Evolutionary conservation across 2,113 vertebrate species (phyloP).

Genomic region (Passer domesticus): DNA sequence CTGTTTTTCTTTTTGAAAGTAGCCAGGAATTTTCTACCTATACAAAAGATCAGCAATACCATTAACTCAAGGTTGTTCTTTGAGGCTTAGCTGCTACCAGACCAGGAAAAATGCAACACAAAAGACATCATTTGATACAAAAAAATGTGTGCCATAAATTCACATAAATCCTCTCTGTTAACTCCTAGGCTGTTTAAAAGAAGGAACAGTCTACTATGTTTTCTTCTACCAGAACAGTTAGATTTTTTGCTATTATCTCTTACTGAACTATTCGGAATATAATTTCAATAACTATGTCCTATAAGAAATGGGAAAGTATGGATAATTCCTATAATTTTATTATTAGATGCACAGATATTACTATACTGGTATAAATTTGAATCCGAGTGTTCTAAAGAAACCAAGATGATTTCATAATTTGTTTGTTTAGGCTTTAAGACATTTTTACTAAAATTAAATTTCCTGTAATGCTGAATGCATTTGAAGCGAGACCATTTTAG

Average conservation of each 20-base stretch:
- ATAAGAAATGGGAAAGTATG: background rate
- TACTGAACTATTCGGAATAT: background rate
- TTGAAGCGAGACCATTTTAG: background rate
- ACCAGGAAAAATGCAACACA: background rate
- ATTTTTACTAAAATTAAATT: background rate
- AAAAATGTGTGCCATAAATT: background rate
- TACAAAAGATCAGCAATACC: background rate
- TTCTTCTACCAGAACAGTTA: background rate
- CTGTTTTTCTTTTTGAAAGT: background rate
- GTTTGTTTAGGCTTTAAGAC: background rate
- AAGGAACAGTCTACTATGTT: background rate
- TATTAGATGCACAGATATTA: background rate
- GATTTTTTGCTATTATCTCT: background rate
- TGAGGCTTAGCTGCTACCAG: background rate
- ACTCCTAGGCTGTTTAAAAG: background rate
- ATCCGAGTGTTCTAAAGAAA: background rate
- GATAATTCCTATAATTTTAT: background rate
- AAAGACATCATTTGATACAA: background rate
- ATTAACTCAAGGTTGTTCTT: background rate
- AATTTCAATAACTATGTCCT: background rate
- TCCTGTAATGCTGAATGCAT: background rate
- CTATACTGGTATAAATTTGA: background rate
- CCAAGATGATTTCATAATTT: background rate
- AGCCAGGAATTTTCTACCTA: background rate
- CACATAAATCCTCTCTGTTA: background rate